Conservation (phyloP, 2,113 vertebrate species). For the Galeopterus variegatus region DNA sequence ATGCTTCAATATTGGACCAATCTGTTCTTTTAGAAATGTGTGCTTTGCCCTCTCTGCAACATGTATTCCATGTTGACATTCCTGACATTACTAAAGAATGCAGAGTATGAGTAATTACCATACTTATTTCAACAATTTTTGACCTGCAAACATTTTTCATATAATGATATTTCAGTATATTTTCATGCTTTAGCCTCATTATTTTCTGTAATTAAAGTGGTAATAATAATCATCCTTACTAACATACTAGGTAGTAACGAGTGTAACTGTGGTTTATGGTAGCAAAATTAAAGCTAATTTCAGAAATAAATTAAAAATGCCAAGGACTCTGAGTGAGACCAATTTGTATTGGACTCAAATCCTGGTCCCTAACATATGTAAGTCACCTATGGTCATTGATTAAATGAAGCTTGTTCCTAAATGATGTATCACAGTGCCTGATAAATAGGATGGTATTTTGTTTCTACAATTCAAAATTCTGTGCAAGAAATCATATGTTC, state of each 20-base stretch:
- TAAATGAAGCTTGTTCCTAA: background rate
- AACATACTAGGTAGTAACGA: background rate
- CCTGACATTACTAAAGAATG: background rate
- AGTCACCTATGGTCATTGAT: background rate
- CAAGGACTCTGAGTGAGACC: background rate
- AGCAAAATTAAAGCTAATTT: background rate
- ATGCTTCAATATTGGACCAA: background rate
- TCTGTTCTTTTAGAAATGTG: background rate
- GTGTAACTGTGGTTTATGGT: background rate
- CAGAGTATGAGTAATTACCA: background rate
- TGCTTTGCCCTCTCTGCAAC: background rate
- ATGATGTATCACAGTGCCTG: background rate
- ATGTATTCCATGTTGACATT: background rate
- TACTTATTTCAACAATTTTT: slow-evolving; percentile 29
- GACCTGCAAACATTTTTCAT: background rate
- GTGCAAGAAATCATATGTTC: background rate
- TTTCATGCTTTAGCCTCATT: background rate
- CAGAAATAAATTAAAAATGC: background rate
- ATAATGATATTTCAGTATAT: slow-evolving; percentile 2
- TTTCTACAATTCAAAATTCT: background rate
- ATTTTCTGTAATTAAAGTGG: background rate
- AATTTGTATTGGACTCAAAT: background rate
- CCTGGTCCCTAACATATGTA: background rate
- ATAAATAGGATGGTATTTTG: background rate
- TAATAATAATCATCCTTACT: background rate